Base-by-base conservation (phyloP, 2,113 vertebrate genomes). In the Mustela lutreola region DNA sequence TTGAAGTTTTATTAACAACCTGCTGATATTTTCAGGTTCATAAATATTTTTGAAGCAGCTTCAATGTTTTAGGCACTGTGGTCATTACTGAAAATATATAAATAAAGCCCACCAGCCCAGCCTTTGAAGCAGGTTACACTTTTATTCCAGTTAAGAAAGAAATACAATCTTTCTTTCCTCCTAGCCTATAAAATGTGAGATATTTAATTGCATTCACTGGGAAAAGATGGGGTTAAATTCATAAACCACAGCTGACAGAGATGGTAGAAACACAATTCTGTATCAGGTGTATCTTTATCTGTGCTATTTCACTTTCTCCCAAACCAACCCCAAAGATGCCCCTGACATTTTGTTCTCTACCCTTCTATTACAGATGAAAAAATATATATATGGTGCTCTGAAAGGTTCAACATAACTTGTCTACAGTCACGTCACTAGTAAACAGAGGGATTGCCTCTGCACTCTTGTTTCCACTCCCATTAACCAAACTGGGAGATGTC, bases 1-100 rank as follows among this genome's bases (percentile, higher is more conserved):
- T n/a, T 96, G 75, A 84, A 84, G 31, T 83, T 93, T 88, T 85
- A 73, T 50, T 78, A 78, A 65, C 53, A 91, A 73, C 4, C 11
- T 78, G 39, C 22, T 92, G 63, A 71, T 62, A 39, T 71, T 48
- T 94, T 91, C 60, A 70, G n/a, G 22, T 71, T 83, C 22, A 4
- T 28, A 42, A 65, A 48, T 78, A 70, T 63, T 96, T 70, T 67
- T 67, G 89, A 53, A 33, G 28, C 24, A 16, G 16, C 67, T 73
- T 92, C 53, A 82, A 65, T 42, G 21, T 89, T 65, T 58, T 58
- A 88, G 48, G 53, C 65, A 73, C 65, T 82, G 22, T 58, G 5
- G 75, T 39, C 67, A 15, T 7, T 60, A 36, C 15, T 33, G 58
- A 56, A 42, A 91, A 70, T 33, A 76, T 65, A 81, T 62, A 58